phyloP scores from a whole-genome alignment of 2,113 vertebrate species.

The Strix uralensis region DNA sequence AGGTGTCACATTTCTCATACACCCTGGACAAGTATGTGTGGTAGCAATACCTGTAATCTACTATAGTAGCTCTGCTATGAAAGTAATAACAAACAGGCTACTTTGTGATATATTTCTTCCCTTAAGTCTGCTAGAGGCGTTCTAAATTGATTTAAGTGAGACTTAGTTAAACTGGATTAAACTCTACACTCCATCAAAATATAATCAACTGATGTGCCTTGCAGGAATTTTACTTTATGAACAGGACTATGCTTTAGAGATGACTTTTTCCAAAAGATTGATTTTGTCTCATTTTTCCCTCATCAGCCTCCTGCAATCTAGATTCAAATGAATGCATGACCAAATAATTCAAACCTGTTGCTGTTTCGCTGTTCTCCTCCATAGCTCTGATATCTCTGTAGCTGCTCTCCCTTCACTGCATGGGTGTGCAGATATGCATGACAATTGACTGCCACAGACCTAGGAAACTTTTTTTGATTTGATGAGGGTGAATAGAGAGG shows the following conservation, averaged over 20 bases:
- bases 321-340: constrained; percentile 16
- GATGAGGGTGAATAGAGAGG: background rate
- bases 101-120: background rate
- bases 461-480: background rate
- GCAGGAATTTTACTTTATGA: constrained; percentile 55
- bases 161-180: constrained; percentile 52
- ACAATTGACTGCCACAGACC: background rate
- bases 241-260: constrained; percentile 19
- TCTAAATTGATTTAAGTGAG: constrained; percentile 35
- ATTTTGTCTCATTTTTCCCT: constrained; percentile 25
- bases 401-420: background rate
- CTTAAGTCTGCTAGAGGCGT: background rate
- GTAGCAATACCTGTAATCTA: background rate
- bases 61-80: background rate
- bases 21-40: background rate
- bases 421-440: background rate
- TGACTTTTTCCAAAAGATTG: background rate
- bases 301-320: background rate
- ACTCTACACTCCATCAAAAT: constrained; percentile 53
- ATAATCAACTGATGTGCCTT: constrained; percentile 15
- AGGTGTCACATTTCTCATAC: background rate
- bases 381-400: background rate
- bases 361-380: constrained; percentile 2
- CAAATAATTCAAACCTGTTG: constrained; percentile 28
- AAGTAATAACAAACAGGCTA: background rate